Conservation (phyloP, 1,140 invertebrate genomes). For the Brachionus paranguensis region DNA sequence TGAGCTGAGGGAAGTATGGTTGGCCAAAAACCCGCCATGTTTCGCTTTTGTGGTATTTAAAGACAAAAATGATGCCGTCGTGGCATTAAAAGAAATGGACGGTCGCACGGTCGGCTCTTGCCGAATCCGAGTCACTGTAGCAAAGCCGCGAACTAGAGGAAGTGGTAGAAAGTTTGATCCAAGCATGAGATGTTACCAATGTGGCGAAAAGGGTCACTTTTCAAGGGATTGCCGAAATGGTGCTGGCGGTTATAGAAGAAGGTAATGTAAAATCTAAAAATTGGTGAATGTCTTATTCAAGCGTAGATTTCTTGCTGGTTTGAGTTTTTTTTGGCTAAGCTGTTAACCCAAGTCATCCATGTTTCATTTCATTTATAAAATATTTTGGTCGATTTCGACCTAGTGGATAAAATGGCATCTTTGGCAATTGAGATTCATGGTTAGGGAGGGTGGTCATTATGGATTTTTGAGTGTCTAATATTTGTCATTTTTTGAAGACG, state of each 20-base stretch:
- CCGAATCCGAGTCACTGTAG: constrained; percentile 49
- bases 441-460: not conserved
- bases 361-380: not conserved
- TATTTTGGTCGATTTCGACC: not conserved
- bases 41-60: constrained; percentile 55
- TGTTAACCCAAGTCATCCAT: not conserved
- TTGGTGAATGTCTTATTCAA: not conserved
- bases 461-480: not conserved
- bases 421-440: not conserved
- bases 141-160: constrained; percentile 49
- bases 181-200: constrained; percentile 52
- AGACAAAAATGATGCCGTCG: constrained; percentile 50
- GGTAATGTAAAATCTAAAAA: constrained; percentile 18
- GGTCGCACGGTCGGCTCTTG: constrained; percentile 34
- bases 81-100: constrained; percentile 52
- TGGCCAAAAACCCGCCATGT: constrained; percentile 53
- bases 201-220: constrained; percentile 53
- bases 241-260: constrained; percentile 9
- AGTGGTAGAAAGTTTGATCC: constrained; percentile 45
- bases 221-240: constrained; percentile 37
- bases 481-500: constrained; percentile 15
- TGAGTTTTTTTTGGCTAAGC: not conserved
- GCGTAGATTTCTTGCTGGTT: not conserved
- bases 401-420: not conserved
- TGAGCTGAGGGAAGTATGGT: constrained; percentile 51